phyloP scores from a whole-genome alignment of 2,113 vertebrate species.

The Oreochromis niloticus region DNA sequence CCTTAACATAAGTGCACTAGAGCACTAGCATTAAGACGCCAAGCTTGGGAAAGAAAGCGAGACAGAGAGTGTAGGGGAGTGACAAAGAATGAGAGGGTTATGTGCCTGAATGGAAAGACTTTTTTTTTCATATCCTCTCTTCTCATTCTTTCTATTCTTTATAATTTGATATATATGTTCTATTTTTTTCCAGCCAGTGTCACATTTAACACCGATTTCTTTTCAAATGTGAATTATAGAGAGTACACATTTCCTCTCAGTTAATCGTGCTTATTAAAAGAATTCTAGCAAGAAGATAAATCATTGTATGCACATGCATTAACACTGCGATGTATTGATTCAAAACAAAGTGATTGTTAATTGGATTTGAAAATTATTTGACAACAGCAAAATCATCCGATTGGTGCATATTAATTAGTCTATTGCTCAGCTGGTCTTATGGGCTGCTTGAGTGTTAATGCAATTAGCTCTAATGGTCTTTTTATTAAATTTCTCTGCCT shows the following conservation, averaged over 20 bases:
- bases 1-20: conserved; percentile 56
- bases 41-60: conserved; percentile 21
- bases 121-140: background rate
- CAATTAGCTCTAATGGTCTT: background rate
- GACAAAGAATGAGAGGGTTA: background rate
- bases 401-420: conserved; percentile 4
- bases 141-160: background rate
- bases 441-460: background rate
- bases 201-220: background rate
- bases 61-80: background rate
- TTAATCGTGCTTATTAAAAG: background rate
- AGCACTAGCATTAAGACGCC: conserved; percentile 43
- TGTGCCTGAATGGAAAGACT: background rate
- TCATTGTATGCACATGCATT: background rate
- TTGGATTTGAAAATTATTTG: conserved; percentile 11
- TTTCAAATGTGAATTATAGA: background rate
- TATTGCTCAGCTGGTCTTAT: background rate
- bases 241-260: background rate
- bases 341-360: background rate
- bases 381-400: background rate
- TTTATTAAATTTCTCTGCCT: background rate
- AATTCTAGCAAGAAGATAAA: background rate
- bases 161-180: background rate
- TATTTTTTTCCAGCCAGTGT: background rate
- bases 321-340: conserved; percentile 31